phyloP scores from a whole-genome alignment of 2,113 vertebrate genomes.

The Xyrauchen texanus region DNA sequence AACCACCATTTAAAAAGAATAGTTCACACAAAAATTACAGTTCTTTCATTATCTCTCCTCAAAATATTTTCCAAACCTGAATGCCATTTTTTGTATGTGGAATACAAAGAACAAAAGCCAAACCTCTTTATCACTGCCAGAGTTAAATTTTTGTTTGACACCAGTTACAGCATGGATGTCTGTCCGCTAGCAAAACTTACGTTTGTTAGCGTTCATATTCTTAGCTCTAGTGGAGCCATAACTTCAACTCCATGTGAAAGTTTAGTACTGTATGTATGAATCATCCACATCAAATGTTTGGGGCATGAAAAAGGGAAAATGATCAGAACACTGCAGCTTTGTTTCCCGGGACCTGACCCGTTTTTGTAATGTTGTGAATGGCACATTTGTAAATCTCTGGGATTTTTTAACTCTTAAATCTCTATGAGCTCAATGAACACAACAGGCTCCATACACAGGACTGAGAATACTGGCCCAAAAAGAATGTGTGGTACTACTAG shows the following conservation, averaged over 20 bases:
- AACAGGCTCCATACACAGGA: background rate
- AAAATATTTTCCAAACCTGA: no score
- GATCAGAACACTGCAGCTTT: constrained; percentile 22
- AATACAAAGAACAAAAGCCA: no score
- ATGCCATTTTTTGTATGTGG: no score
- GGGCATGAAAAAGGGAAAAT: constrained; percentile 34
- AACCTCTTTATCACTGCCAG: background rate
- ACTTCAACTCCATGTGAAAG: constrained; percentile 18
- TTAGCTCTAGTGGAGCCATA: constrained; percentile 15
- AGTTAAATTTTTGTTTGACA: background rate
- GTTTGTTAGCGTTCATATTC: constrained; percentile 1
- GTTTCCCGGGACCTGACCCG: constrained; percentile 2
- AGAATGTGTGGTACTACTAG: background rate
- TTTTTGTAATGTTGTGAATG: background rate
- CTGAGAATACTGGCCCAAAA: background rate
- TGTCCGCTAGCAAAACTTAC: background rate
- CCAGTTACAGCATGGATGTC: background rate
- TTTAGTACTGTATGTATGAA: constrained; percentile 20
- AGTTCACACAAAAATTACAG: no score
- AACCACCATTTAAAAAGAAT: no score
- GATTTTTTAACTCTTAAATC: constrained; percentile 41
- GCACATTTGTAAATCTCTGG: constrained; percentile 16
- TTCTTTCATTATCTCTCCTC: no score
- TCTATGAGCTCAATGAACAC: constrained; percentile 17
- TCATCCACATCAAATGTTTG: background rate